Base-by-base conservation (phyloP, 2,797 vertebrate species). In the Amphiprion clarkii region DNA sequence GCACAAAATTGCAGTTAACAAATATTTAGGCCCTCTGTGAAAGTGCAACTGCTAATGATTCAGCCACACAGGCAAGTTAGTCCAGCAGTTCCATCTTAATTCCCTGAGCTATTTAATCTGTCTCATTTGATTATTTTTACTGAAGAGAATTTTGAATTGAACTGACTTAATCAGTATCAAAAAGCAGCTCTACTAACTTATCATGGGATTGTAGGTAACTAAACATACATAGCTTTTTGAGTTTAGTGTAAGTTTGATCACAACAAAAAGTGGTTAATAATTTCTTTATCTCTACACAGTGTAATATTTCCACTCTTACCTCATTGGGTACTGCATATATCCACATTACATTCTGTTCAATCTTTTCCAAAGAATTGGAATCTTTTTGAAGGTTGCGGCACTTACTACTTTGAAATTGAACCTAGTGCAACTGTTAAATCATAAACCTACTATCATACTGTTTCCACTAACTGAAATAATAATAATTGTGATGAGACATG, bases 31-130 rank as follows among this genome's bases (percentile, higher is more conserved):
- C 19, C n/a, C 29, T 63, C 10, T 39, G 16, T 49, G 1, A 62
- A 49, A 71, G 7, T 31, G 8, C 48, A 74, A 39, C 9, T 29
- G 10, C 27, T 23, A 65, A 33, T 27, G 57, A 74, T 62, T 49
- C 39, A 66, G 33, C 31, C 16, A n/a, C 13, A 13, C 5, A 25
- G 6, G 5, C 11, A 51, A 42, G 21, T 36, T 13, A 36, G 1
- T 17, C 10, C 10, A 5, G 33, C 5, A 27, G 25, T 40, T 52
- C 9, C 12, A 61, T 57, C 36, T 29, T 11, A 25, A n/a, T 11
- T 6, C 27, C 21, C 8, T 2, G 3, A 71, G 12, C 6, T 25
- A 12, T 11, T 57, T 17, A 48, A 53, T 44, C 53, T 1, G 19
- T 62, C 59, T 48, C 16, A 25, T 56, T n/a, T 66, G 13, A 13